Evolutionary conservation across 2,888 invertebrate genomes (phyloP).

Genomic region (Zygogramma bicolorata): DNA sequence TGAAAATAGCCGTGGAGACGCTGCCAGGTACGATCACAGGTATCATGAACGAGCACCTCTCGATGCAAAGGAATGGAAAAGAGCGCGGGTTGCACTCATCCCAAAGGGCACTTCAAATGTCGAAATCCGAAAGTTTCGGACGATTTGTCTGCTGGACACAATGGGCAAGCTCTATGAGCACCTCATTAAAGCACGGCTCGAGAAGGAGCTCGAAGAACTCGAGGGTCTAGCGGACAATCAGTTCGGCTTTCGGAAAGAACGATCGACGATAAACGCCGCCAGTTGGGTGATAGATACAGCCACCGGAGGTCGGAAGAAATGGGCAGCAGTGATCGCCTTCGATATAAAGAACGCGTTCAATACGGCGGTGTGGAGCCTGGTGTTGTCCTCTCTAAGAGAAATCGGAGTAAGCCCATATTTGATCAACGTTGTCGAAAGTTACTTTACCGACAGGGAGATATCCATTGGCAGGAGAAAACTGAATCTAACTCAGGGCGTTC

Average conservation of each 20-base stretch:
- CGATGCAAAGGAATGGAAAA: background rate
- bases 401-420: slow-evolving; percentile 3
- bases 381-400: too few species aligned
- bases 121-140: too few species aligned
- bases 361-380: too few species aligned
- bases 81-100: too few species aligned
- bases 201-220: background rate
- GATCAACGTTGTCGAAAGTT: background rate
- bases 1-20: background rate
- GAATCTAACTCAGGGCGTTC: background rate
- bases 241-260: slow-evolving; percentile 15
- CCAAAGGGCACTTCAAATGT: too few species aligned
- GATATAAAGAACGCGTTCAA: background rate
- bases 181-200: background rate
- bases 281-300: background rate
- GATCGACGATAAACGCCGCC: background rate
- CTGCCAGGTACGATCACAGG: background rate
- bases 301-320: background rate
- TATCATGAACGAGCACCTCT: background rate
- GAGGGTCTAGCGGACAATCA: background rate
- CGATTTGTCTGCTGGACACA: background rate
- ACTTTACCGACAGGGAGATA: background rate
- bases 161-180: background rate
- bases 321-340: slow-evolving; percentile 4
- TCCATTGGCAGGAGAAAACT: background rate